A percentile compares a stretch with the other conserved stretches of the same genome.
phyloP scores from a whole-genome alignment of 2,113 vertebrate species.

The Chitala chitala region DNA sequence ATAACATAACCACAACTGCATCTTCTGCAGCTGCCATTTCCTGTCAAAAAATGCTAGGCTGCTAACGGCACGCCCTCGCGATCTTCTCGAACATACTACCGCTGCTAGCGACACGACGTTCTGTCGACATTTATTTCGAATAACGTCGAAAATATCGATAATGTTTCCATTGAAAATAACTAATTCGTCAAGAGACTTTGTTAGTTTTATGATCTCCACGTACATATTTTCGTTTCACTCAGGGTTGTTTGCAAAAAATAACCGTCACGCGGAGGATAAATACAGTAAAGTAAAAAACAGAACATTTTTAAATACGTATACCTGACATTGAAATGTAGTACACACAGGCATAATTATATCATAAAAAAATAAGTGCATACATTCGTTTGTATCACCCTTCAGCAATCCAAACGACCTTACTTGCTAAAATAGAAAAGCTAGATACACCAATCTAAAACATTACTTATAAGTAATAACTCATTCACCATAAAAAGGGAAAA shows the following conservation, averaged over 20 bases:
- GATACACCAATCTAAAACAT: background rate
- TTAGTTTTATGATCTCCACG: too few species aligned
- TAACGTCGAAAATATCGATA: background rate
- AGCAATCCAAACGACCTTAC: background rate
- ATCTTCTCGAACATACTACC: constrained; percentile 13
- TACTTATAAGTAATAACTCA: too few species aligned
- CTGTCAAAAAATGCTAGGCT: background rate
- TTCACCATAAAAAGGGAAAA: background rate
- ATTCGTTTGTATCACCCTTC: background rate
- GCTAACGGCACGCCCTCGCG: background rate
- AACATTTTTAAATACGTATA: too few species aligned
- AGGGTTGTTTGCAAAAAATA: too few species aligned
- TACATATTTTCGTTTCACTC: too few species aligned
- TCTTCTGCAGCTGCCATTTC: background rate
- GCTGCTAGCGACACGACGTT: background rate
- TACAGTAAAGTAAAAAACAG: too few species aligned
- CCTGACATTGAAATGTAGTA: too few species aligned
- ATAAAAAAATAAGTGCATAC: background rate
- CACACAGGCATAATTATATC: too few species aligned
- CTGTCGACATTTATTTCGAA: background rate
- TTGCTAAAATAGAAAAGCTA: background rate
- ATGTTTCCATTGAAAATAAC: too few species aligned
- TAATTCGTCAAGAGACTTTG: too few species aligned
- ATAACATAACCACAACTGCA: background rate
- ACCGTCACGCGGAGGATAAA: too few species aligned